These are phyloP conservation scores for Tachysurus vachellii DNA, from an alignment of 2,113 vertebrate genomes.

Conservation along the genomic window DNA sequence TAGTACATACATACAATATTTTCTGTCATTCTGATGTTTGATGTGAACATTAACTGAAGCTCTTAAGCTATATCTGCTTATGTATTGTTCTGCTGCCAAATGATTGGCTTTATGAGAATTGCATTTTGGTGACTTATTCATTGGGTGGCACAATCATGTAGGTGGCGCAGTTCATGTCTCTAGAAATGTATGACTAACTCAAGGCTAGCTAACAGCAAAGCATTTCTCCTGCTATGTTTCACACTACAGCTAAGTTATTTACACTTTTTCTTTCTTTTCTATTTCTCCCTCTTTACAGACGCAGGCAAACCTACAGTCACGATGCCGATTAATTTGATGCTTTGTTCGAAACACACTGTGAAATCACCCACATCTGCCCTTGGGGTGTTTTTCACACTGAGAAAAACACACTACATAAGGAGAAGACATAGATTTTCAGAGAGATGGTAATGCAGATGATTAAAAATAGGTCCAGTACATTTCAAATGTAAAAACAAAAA, in stretches of 20 bases:
- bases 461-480: constrained; percentile 14
- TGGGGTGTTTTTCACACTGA: constrained; percentile 16
- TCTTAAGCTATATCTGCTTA: too few species aligned
- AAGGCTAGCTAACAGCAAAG: neutral
- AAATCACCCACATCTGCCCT: constrained; percentile 21
- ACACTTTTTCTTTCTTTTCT: neutral
- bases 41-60: neutral
- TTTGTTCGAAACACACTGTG: constrained; percentile 1
- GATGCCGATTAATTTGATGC: constrained; percentile 15
- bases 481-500: neutral
- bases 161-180: neutral
- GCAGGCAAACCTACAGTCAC: neutral
- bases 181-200: neutral
- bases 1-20: neutral
- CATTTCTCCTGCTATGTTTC: neutral
- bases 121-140: neutral
- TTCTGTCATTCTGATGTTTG: neutral
- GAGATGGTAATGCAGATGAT: constrained; percentile 23
- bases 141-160: neutral
- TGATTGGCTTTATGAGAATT: neutral
- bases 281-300: neutral
- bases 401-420: neutral
- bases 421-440: neutral
- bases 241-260: neutral
- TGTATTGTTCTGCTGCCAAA: too few species aligned